Evolutionary conservation across 2,113 vertebrate species (phyloP).

Genomic region (Megaceryle maxima): DNA sequence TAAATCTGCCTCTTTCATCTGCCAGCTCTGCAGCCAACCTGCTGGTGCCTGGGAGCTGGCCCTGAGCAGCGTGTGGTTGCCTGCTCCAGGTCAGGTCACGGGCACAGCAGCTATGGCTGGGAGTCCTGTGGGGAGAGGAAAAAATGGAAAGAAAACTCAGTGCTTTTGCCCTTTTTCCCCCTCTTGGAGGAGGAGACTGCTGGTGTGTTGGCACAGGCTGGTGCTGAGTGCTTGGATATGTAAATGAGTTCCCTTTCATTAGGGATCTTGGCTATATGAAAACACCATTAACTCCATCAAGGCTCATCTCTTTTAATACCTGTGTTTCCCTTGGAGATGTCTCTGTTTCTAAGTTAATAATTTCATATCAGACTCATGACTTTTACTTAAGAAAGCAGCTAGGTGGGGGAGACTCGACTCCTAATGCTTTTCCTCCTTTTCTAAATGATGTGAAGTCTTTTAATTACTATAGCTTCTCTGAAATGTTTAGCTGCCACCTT

Average conservation of each 20-base stretch:
- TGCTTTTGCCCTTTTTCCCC: neutral
- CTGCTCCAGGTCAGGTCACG: fast-evolving
- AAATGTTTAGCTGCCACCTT: neutral
- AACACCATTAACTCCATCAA: neutral
- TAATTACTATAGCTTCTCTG: neutral
- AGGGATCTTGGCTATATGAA: neutral
- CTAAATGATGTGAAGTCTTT: neutral
- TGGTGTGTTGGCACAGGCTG: neutral
- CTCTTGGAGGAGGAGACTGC: neutral
- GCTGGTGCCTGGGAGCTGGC: neutral
- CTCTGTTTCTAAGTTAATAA: neutral
- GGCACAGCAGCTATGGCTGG: neutral
- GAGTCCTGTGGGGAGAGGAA: no score
- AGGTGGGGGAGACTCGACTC: neutral
- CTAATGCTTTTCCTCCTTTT: neutral
- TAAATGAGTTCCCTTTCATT: neutral
- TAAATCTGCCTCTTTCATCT: neutral
- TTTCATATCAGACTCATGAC: neutral
- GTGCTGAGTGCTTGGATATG: neutral
- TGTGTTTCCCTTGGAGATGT: neutral
- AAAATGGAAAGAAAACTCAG: neutral
- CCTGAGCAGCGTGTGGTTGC: fast-evolving
- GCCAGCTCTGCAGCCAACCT: neutral
- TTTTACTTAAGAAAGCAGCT: neutral
- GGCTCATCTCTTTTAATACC: neutral